Conservation (phyloP, 2,888 invertebrate genomes). For the Orthonevra nobilis region DNA sequence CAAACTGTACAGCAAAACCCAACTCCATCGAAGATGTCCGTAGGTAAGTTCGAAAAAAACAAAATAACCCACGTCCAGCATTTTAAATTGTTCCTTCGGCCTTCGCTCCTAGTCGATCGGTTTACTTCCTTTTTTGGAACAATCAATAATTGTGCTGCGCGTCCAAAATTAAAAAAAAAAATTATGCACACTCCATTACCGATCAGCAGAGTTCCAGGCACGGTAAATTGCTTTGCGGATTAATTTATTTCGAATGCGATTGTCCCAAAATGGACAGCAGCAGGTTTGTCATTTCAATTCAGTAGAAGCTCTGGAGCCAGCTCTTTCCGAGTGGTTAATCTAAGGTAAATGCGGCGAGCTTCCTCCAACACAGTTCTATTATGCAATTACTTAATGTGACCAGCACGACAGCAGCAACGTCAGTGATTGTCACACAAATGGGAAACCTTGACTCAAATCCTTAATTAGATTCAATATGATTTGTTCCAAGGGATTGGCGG, state of each 20-base stretch:
- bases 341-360: constrained; percentile 20
- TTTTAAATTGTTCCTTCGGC: constrained; percentile 13
- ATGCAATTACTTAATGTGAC: constrained; percentile 62
- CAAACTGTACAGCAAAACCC: constrained; percentile 46
- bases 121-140: constrained; percentile 51
- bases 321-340: constrained; percentile 24
- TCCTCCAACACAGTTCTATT: constrained; percentile 33
- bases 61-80: constrained; percentile 31
- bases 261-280: constrained; percentile 53
- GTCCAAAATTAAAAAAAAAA: constrained; percentile 25
- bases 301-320: constrained; percentile 44
- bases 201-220: constrained; percentile 18
- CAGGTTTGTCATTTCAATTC: constrained; percentile 50
- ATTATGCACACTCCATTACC: constrained; percentile 5
- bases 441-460: constrained; percentile 70
- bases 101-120: constrained; percentile 3
- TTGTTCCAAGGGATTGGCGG: constrained; percentile 25
- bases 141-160: constrained; percentile 34
- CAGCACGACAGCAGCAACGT: constrained; percentile 42
- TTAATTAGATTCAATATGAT: constrained; percentile 68
- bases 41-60: constrained; percentile 68
- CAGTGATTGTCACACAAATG: constrained; percentile 40
- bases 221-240: constrained; percentile 59
- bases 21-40: constrained; percentile 65
- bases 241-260: constrained; percentile 65